Base-by-base conservation (phyloP, 2,113 vertebrate genomes). In the Hiodon tergisus region DNA sequence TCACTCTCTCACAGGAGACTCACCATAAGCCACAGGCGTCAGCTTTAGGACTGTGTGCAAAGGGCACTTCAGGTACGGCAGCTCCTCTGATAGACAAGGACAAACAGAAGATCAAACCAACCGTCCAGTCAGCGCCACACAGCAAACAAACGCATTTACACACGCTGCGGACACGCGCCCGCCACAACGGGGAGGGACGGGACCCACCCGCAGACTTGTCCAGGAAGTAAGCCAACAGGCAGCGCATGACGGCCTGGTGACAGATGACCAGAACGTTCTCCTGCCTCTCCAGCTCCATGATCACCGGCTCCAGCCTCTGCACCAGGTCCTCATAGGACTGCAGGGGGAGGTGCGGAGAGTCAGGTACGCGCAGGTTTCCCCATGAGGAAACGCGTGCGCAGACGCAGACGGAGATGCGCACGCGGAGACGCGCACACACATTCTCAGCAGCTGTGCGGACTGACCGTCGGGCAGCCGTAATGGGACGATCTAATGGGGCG, bases 251-350 rank as follows among this genome's bases (percentile, higher is more conserved):
- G 0, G 97, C 97, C 80, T 99, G 97, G 88, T 99, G 97, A 82
- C 97, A 99, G 86, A 99, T 89, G 78, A 99, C 97, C 84, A 99
- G 86, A 48, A 99, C 93, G 0, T 99, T 99, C 88, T 99, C 97
- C 81, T 99, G 97, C 66, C 97, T 88, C 91, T 99, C 97, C 72
- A 99, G 90, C 82, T 99, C 97, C 97, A 99, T 99, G 86, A 99
- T 99, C 80, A 96, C 97, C 0, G 97, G 97, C 84, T 99, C 97
- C 54, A 99, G 85, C 0, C 97, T 88, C 88, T 99, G 97, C 80
- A 99, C 97, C 82, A 99, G 89, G 86, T 99, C 97, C 86, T 99
- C 96, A 2, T 99, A 99, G 53, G 97, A 99, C 97, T 99, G 81
- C 46, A 76, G 5, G 69, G 46, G 9, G 7, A 51, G 17, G 3